Conservation (phyloP, 64 coral and sea anemone species). For the Porites australiensis region DNA sequence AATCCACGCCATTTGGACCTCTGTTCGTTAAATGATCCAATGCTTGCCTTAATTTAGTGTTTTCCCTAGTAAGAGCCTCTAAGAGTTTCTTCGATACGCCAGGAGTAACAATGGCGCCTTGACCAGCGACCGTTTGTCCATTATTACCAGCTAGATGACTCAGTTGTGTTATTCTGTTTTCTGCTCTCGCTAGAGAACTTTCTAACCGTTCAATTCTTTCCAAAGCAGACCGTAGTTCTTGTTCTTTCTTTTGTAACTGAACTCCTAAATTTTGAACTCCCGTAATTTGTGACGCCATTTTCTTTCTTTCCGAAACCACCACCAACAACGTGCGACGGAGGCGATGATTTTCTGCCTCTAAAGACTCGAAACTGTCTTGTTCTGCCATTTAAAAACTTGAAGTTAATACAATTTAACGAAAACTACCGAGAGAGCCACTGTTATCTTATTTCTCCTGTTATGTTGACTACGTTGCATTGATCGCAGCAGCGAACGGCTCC, state of each 20-base stretch:
- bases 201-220: conserved; percentile 69
- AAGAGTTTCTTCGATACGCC: conserved; percentile 89
- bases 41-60: conserved; percentile 82
- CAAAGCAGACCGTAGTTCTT: conserved; percentile 38
- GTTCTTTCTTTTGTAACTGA: conserved; percentile 78
- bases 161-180: conserved; percentile 88
- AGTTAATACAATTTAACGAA: too few species aligned
- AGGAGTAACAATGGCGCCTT: conserved; percentile 77
- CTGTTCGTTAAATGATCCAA: conserved; percentile 80
- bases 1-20: conserved; percentile 58
- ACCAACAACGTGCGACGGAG: conserved; percentile 11
- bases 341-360: neutral
- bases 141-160: conserved; percentile 40
- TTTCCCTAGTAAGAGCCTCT: conserved; percentile 83
- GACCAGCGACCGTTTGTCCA: neutral
- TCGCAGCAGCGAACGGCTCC: too few species aligned
- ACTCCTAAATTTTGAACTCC: conserved; percentile 74
- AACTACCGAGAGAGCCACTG: too few species aligned
- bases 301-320: conserved; percentile 44
- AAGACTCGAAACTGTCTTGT: neutral
- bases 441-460: too few species aligned
- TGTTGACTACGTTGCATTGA: too few species aligned
- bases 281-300: conserved; percentile 48
- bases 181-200: conserved; percentile 79
- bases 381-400: too few species aligned